Percentiles rank a stretch among this genome's conserved stretches.
Conservation (phyloP, 2,797 vertebrate species). For the Sciaenops ocellatus region DNA sequence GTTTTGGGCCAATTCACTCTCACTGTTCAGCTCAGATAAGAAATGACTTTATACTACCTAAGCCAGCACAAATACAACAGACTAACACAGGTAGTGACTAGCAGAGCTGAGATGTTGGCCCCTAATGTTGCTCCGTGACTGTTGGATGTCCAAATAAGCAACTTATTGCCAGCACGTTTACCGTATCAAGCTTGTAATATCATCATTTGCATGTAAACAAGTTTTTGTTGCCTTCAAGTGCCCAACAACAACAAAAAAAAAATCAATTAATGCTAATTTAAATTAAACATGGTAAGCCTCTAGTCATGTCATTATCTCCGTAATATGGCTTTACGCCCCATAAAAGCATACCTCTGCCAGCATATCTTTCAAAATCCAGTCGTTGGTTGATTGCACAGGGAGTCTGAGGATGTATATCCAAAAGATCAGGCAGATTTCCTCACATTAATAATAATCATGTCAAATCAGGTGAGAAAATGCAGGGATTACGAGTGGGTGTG, state of each 20-base stretch:
- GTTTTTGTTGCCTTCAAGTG: background rate
- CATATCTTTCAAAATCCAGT: background rate
- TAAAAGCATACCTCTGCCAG: background rate
- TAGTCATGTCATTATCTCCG: background rate
- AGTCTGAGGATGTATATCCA: too few species aligned
- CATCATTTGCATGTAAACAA: background rate
- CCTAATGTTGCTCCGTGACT: too few species aligned
- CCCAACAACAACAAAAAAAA: background rate
- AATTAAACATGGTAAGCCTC: background rate
- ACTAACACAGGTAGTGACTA: too few species aligned
- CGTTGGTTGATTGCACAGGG: background rate
- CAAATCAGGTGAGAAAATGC: background rate
- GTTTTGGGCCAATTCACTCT: too few species aligned
- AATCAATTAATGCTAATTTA: background rate
- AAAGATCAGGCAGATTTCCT: background rate
- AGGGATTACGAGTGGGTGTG: constrained; percentile 13
- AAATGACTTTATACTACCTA: too few species aligned
- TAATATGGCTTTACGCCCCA: too few species aligned
- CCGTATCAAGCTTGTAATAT: background rate
- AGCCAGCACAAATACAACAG: too few species aligned
- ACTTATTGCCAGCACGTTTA: background rate
- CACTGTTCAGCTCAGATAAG: too few species aligned
- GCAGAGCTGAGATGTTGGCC: too few species aligned
- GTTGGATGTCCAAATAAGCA: too few species aligned
- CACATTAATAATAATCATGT: constrained; percentile 15